Evolutionary conservation across 2,797 vertebrate genomes (phyloP).

Genomic region (Brachyalestes nurse): DNA sequence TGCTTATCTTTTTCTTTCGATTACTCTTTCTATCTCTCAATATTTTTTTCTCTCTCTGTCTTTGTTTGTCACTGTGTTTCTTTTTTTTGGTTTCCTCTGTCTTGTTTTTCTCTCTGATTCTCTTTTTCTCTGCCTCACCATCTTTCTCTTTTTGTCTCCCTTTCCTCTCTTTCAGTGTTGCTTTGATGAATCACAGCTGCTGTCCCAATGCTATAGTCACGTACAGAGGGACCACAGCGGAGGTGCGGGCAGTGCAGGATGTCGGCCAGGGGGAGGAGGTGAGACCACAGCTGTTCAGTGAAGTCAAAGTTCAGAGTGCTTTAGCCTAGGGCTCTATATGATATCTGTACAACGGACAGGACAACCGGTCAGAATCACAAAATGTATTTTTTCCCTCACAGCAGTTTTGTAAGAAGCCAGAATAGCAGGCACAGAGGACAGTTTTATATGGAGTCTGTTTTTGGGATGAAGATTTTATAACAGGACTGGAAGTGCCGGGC

Average conservation of each 20-base stretch:
- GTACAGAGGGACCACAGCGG: conserved; percentile 93
- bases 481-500: background rate
- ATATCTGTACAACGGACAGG: background rate
- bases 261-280: conserved; percentile 94
- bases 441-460: background rate
- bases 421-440: background rate
- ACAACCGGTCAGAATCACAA: too few relatives aligned
- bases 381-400: too few relatives aligned
- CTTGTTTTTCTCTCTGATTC: too few relatives aligned
- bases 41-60: too few relatives aligned
- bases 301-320: background rate
- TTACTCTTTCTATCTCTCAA: too few relatives aligned
- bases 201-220: conserved; percentile 97
- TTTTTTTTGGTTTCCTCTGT: too few relatives aligned
- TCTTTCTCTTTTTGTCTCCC: too few relatives aligned
- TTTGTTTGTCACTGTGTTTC: too few relatives aligned
- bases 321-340: background rate
- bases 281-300: conserved; percentile 38
- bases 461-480: background rate
- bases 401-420: background rate
- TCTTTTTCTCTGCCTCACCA: background rate
- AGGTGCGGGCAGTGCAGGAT: conserved; percentile 92
- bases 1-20: too few relatives aligned
- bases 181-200: conserved; percentile 98
- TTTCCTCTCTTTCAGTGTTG: conserved; percentile 82